Conservation (phyloP, 2,888 invertebrate species). For the Graphium colonna region DNA sequence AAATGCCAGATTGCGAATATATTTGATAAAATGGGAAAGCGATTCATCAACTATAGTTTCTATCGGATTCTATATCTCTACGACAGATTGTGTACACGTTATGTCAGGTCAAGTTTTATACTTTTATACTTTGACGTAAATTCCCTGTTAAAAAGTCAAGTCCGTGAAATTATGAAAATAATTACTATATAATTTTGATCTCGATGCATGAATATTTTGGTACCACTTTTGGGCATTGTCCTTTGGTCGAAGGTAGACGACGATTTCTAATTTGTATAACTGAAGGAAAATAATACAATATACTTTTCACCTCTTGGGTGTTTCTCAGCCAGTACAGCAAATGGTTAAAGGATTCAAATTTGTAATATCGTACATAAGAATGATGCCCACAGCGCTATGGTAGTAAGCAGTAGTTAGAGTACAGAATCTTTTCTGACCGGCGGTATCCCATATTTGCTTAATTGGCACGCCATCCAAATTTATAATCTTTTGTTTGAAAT, state of each 20-base stretch:
- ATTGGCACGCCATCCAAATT: slow-evolving; percentile 92
- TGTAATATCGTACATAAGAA: slow-evolving; percentile 94
- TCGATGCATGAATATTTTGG: no score
- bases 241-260: background rate
- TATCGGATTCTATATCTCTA: no score
- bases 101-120: background rate
- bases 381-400: slow-evolving; percentile 93
- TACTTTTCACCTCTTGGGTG: slow-evolving; percentile 87
- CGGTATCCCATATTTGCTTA: no score
- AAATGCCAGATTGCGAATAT: no score
- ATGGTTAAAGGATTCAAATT: slow-evolving; percentile 93
- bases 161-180: background rate
- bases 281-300: background rate
- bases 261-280: background rate
- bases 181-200: no score
- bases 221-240: no score
- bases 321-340: slow-evolving; percentile 94
- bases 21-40: no score
- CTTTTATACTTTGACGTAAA: background rate
- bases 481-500: slow-evolving; percentile 94
- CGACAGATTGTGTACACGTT: no score
- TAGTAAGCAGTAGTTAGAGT: slow-evolving; percentile 94
- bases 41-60: no score
- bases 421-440: no score
- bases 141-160: no score